phyloP scores from a whole-genome alignment of 2,113 vertebrate genomes.

The Lepus americanus region DNA sequence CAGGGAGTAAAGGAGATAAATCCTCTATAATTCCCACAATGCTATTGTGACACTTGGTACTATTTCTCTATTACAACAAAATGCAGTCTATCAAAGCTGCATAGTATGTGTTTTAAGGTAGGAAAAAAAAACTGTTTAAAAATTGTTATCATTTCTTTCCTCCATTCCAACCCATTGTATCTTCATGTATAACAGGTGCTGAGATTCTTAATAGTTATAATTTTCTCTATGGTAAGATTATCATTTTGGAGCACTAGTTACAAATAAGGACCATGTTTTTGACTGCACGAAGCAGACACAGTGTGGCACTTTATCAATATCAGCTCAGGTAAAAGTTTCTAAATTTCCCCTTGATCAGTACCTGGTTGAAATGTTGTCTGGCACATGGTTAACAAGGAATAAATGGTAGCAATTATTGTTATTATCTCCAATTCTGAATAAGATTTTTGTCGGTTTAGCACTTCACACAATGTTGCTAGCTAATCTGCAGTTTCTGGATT shows the following conservation, averaged over 20 bases:
- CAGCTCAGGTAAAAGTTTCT: not conserved
- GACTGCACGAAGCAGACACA: not conserved
- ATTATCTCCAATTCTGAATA: slow-evolving; percentile 33
- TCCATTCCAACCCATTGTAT: not conserved
- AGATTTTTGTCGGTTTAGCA: slow-evolving; percentile 9
- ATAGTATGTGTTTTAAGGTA: not conserved
- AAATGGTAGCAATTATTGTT: slow-evolving; percentile 29
- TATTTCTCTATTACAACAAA: slow-evolving; percentile 16
- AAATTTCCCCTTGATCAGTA: not conserved
- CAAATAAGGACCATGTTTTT: not conserved
- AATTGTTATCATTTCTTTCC: not conserved
- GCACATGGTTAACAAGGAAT: not conserved
- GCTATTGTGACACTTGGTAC: not conserved
- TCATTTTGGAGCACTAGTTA: not conserved
- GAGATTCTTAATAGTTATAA: not conserved
- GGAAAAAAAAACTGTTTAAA: not conserved
- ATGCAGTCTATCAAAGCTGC: not conserved
- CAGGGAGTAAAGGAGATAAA: slow-evolving; percentile 38
- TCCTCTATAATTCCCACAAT: slow-evolving; percentile 36
- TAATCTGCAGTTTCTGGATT: slow-evolving; percentile 28
- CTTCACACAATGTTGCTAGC: not conserved
- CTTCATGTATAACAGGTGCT: not conserved
- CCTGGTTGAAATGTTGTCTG: not conserved
- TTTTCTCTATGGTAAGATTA: slow-evolving; percentile 32
- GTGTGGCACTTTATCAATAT: not conserved